phyloP scores from a whole-genome alignment of 2,113 vertebrate genomes.

The Empidonax traillii region DNA sequence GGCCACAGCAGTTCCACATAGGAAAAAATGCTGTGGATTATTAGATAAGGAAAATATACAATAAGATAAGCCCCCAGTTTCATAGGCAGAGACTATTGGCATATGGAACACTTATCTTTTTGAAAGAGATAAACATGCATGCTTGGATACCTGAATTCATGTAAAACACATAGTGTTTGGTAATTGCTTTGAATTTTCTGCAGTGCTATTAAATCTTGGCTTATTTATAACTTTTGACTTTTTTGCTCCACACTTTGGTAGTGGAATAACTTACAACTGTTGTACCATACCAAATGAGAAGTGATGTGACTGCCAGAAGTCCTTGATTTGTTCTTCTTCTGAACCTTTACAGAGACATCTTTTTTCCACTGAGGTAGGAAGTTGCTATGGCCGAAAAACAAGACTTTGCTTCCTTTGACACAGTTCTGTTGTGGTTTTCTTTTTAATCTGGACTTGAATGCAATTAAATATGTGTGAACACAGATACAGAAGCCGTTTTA shows the following conservation, averaged over 20 bases:
- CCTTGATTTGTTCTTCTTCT: neutral
- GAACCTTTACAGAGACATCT: neutral
- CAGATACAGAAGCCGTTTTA: neutral
- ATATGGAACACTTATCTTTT: conserved; percentile 60
- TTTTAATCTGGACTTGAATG: neutral
- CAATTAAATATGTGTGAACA: neutral
- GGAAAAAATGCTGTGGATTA: neutral
- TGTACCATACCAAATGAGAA: neutral
- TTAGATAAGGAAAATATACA: conserved; percentile 6
- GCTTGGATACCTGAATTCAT: conserved; percentile 37
- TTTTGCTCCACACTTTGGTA: neutral
- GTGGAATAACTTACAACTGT: conserved; percentile 1
- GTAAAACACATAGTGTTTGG: conserved; percentile 44
- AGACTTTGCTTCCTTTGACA: neutral
- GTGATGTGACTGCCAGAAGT: neutral
- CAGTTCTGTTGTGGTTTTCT: neutral
- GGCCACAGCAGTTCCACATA: conserved; percentile 46
- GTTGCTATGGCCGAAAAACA: neutral
- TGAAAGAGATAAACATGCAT: conserved; percentile 51
- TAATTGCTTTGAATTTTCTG: conserved; percentile 34
- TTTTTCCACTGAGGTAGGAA: neutral
- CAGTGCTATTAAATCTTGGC: neutral
- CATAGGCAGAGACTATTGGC: conserved; percentile 19
- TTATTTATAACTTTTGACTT: neutral
- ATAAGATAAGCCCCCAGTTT: neutral